phyloP scores from a whole-genome alignment of 1,140 invertebrate species.

The Microvelia longipes region DNA sequence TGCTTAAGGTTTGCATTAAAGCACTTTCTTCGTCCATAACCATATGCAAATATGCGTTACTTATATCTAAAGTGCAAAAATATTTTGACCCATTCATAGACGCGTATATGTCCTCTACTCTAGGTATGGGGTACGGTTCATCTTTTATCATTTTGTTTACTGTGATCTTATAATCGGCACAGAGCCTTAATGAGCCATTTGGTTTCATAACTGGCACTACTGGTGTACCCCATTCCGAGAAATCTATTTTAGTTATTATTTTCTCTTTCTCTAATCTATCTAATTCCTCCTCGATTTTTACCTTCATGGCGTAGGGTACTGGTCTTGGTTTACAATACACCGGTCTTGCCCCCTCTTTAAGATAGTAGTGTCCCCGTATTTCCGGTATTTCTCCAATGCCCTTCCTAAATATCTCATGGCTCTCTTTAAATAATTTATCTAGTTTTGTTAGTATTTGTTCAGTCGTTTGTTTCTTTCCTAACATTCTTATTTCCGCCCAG shows the following conservation, averaged over 20 bases:
- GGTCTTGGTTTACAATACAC: neutral
- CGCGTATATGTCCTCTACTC: neutral
- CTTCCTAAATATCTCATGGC: neutral
- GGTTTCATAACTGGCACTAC: conserved; percentile 34
- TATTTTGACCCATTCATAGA: neutral
- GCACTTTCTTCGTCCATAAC: conserved; percentile 19
- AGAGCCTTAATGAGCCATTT: conserved; percentile 32
- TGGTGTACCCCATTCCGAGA: conserved; percentile 35
- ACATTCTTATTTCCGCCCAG: neutral
- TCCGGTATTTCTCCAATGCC: neutral
- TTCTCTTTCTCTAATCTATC: conserved; percentile 25
- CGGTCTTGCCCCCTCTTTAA: neutral
- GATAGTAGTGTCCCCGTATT: neutral
- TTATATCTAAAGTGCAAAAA: conserved; percentile 7
- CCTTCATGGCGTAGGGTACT: neutral
- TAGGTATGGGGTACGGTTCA: conserved; percentile 19
- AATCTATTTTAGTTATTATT: conserved; percentile 28
- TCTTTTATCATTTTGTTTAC: conserved; percentile 24
- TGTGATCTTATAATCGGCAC: conserved; percentile 34
- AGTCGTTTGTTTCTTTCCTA: neutral
- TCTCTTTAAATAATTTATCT: neutral
- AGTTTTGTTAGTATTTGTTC: neutral
- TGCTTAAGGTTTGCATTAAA: conserved; percentile 26
- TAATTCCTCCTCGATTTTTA: conserved; percentile 22
- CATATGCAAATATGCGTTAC: conserved; percentile 21